These are phyloP conservation scores for Glaucomys volans DNA, from an alignment of 2,113 vertebrate genomes.

Conservation along the genomic window DNA sequence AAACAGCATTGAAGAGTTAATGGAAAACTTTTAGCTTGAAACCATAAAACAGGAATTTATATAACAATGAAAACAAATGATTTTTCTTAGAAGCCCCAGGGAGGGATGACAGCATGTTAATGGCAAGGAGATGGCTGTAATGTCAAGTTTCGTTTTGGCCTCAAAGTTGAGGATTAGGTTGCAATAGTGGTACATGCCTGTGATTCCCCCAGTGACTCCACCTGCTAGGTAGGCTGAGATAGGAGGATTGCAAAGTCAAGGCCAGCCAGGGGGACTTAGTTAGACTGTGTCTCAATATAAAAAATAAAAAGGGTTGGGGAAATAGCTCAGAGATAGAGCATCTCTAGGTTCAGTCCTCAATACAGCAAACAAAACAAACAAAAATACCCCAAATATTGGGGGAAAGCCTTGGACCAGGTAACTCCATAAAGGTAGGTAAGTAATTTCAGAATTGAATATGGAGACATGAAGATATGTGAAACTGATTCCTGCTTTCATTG, in stretches of 20 bases:
- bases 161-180: background rate
- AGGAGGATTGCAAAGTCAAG: background rate
- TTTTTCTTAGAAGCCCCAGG: slow-evolving; percentile 41
- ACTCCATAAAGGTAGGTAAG: background rate
- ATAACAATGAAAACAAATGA: background rate
- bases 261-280: background rate
- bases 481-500: background rate
- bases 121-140: background rate
- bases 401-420: background rate
- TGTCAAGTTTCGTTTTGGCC: background rate
- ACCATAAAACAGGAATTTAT: slow-evolving; percentile 22
- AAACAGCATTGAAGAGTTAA: background rate
- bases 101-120: background rate
- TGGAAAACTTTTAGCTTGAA: slow-evolving; percentile 11
- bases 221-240: background rate
- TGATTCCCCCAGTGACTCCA: background rate
- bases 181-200: background rate
- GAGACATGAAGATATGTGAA: background rate
- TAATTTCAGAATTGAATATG: background rate
- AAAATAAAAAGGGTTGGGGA: background rate
- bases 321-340: background rate
- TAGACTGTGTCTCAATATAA: background rate
- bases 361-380: background rate
- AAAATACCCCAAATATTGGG: background rate
- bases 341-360: background rate